Base-by-base conservation (phyloP, 2,888 invertebrate genomes). In the Buathra laborator region DNA sequence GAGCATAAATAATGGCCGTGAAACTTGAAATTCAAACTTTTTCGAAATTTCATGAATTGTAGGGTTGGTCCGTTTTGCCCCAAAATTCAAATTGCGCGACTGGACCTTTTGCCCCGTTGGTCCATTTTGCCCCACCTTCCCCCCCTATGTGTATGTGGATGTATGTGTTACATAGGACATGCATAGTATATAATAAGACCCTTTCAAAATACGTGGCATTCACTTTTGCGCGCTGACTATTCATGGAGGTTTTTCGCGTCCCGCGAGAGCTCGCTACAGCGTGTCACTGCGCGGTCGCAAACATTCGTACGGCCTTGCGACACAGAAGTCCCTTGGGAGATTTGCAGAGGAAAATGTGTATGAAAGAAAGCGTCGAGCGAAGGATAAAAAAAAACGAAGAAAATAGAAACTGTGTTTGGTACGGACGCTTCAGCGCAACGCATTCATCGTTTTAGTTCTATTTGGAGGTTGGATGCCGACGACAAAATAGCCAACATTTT, bases 221-320 rank as follows among this genome's bases (percentile, higher is more conserved):
- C 64, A 70, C 72, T 72, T 48, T 48, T 59, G 66, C 32, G 32
- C 70, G 53, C 16, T 53, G 80, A 83, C 66, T 77, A 83, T 83
- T 83, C 82, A 83, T 83, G 77, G 19, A 72, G 72, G 48, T 46
- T 53, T 44, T 32, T 56, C 56, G 48, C 51, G 43, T 70, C 76
- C 64, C 76, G 12, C 6, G 32, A 67, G 74, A 48, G 12, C 10
- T 14, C 24, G 51, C 37, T 37, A 3, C 56, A 24, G 51, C 19
- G 44, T 67, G 53, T 56, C 29, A 43, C 7, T 66, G 53, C 37
- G 37, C 37, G 72, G 43, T 44, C 24, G 68, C 71, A 82, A 77
- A 76, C 64, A 77, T 71, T 71, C 66, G 51, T 7, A n/a, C 68
- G 48, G n/a, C 24, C 48, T 7, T 32, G 3, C 68, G 9, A 5